Base-by-base conservation (phyloP, 2,888 invertebrate species). In the Latrodectus hesperus region DNA sequence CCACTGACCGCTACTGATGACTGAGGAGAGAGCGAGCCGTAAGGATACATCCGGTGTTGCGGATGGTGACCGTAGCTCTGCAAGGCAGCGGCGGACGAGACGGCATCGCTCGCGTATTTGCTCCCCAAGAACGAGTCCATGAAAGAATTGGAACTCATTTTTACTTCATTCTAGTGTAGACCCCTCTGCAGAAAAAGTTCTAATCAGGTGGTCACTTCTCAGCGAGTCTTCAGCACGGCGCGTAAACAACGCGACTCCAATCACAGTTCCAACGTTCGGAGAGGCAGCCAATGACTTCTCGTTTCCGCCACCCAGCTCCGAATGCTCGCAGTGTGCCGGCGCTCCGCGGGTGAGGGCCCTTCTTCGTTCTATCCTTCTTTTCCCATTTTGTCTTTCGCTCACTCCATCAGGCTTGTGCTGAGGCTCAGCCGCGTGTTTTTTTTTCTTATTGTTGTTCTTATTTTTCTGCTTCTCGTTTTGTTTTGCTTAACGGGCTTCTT, bases 71-170 rank as follows among this genome's bases (percentile, higher is more conserved):
- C 88, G 74, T 89, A 88, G 71, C 82, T 78, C 93, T 95, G 94
- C 93, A 94, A 93, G 91, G 94, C 92, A 84, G 92, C 92, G 90
- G 92, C 93, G 82, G 90, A 93, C 91, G 94, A 93, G 90, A 92
- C 93, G 91, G 93, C 93, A 92, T 94, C 94, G 93, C 92, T 91
- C 94, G 95, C 96, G 94, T 97, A 97, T 95, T 97, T 97, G 92
- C 97, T 97, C 70, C 88, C 87, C 94, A 97, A 96, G 96, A 97
- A 97, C 95, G 96, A 97, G 96, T 97, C 97, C 94, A 97, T 96
- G 95, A 97, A 97, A 72, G 88, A 74, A 95, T 97, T 97, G 95
- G 97, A 97, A 95, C 95, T 96, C 97, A 97, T 97, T 95, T 84
- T 95, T 95, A 93, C 89, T 89, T 90, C 90, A 90, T 89, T 83